A percentile compares a stretch with the other conserved stretches of the same genome.
Evolutionary conservation across 1,140 invertebrate species (phyloP).

Genomic region (Physella acuta): DNA sequence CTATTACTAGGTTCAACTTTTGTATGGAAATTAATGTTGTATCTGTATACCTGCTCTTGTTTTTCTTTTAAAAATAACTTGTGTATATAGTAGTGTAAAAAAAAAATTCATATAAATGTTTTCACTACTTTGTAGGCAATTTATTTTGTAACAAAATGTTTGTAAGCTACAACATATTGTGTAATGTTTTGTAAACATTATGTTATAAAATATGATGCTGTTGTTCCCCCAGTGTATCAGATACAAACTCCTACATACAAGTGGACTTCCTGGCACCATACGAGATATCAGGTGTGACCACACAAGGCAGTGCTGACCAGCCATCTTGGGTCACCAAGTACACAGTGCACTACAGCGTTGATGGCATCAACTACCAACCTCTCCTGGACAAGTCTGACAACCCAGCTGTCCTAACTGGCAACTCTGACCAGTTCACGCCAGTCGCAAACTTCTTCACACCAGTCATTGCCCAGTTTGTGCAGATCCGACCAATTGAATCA

Average conservation of each 20-base stretch:
- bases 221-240: slow-evolving; percentile 35
- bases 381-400: slow-evolving; percentile 26
- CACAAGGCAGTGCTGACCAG: slow-evolving; percentile 62
- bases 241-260: slow-evolving; percentile 43
- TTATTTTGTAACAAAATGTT: too few relatives aligned
- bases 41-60: too few relatives aligned
- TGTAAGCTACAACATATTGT: too few relatives aligned
- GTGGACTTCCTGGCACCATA: slow-evolving; percentile 73
- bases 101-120: too few relatives aligned
- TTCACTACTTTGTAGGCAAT: too few relatives aligned
- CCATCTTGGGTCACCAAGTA: slow-evolving; percentile 73
- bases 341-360: slow-evolving; percentile 62
- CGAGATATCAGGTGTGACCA: slow-evolving; percentile 77
- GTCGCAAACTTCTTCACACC: slow-evolving; percentile 36
- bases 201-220: too few relatives aligned
- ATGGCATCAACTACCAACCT: slow-evolving; percentile 38
- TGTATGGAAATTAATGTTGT: too few relatives aligned
- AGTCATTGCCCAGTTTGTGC: slow-evolving; percentile 41
- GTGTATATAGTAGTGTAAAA: too few relatives aligned
- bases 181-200: too few relatives aligned
- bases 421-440: too few relatives aligned
- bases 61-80: too few relatives aligned
- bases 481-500: slow-evolving; percentile 45
- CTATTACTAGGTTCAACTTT: too few relatives aligned
- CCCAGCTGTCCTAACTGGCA: slow-evolving; percentile 35